Evolutionary conservation across 2,113 vertebrate species (phyloP).

Genomic region (Pampusana beccarii): DNA sequence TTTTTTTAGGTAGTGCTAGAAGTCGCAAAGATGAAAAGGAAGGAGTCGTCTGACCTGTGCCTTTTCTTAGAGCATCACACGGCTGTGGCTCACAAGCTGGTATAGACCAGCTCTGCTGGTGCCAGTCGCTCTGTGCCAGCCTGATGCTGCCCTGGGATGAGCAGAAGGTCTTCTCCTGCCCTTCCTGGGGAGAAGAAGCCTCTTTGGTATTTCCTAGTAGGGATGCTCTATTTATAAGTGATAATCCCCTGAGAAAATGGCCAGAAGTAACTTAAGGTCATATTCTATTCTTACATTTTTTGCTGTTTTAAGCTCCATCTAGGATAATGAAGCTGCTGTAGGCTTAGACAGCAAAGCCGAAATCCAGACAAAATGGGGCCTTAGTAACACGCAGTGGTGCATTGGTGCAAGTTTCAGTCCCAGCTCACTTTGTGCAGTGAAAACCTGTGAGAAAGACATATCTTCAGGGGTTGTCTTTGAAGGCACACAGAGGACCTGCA

Average conservation of each 20-base stretch:
- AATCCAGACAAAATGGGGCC: neutral
- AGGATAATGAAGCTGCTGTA: neutral
- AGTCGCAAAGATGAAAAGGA: constrained; percentile 9
- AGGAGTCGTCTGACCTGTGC: neutral
- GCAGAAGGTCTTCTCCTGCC: neutral
- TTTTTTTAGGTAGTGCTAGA: constrained; percentile 32
- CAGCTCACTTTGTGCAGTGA: neutral
- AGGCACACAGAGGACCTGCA: neutral
- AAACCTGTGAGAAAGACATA: neutral
- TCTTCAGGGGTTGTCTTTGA: neutral
- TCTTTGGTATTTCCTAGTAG: constrained; percentile 27
- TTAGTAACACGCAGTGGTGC: neutral
- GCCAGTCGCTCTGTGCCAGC: neutral
- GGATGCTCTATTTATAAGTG: constrained; percentile 5
- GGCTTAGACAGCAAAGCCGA: neutral
- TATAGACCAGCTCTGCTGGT: neutral
- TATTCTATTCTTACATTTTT: constrained; percentile 48
- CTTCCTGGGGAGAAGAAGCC: neutral
- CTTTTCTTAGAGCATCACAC: constrained; percentile 51
- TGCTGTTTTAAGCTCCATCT: neutral
- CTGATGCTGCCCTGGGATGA: neutral
- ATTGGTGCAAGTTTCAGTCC: neutral
- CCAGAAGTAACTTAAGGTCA: neutral
- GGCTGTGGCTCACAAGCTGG: neutral
- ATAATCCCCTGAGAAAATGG: constrained; percentile 30